Base-by-base conservation (phyloP, 2,113 vertebrate genomes). In the Diphyllodes magnificus region DNA sequence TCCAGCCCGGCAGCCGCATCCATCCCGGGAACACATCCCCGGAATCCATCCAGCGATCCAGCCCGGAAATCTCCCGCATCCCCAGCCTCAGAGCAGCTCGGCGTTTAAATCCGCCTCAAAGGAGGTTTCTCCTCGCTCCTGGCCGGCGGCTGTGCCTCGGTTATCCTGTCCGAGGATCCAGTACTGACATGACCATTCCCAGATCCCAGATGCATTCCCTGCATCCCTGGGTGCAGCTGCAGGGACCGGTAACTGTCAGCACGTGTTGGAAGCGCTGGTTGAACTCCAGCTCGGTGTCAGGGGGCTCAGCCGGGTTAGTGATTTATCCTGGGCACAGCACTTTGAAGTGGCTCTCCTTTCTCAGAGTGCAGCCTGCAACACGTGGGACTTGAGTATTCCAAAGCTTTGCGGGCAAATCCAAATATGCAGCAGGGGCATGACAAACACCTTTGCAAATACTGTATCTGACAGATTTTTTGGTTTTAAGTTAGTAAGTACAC, bases 131-230 rank as follows among this genome's bases (percentile, higher is more conserved):
- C 47, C 28, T 3, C n/a, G 28, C 47, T 47, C 39, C 47, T 1
- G 45, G 37, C 13, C 14, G 27, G 42, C 24, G 60, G 44, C 39
- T 11, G 54, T 9, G 69, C 45, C 73, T 23, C 54, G 7, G 22
- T 18, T 25, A 2, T 30, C 11, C 4, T 21, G 23, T 0, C 33
- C 14, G 15, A 44, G 71, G 51, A 60, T 4, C 6, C 3, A 28
- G 31, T 1, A 6, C 10, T 13, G 49, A 9, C 19, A 3, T 0
- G 47, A 3, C 4, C 35, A 1, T 12, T n/a, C 44, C 33, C 60
- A 20, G 56, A 18, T 1, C 23, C 45, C 65, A 11, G 59, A 6
- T 7, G 28, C 69, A 4, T 18, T 3, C 57, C 57, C 3, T 19
- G 40, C 57, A 19, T 9, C 69, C 50, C 4, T 3, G 51, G 54